phyloP scores from a whole-genome alignment of 1,140 invertebrate genomes.

The Trichogramma pretiosum region DNA sequence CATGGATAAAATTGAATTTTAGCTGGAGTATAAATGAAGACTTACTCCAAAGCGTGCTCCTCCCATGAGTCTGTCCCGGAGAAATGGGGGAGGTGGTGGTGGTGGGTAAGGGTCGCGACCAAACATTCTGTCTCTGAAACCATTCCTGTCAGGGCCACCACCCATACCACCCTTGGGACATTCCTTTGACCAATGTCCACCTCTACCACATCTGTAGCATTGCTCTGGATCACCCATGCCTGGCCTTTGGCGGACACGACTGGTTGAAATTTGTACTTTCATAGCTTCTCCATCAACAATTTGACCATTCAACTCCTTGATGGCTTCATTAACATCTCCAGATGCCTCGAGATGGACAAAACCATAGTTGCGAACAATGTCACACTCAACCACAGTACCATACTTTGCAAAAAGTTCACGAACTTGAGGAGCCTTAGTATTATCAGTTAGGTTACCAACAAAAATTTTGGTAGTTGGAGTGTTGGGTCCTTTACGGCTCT shows the following conservation, averaged over 20 bases:
- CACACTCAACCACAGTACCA: conserved; percentile 81
- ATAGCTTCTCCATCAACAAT: conserved; percentile 78
- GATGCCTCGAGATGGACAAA: conserved; percentile 81
- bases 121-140: conserved; percentile 74
- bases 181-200: conserved; percentile 92
- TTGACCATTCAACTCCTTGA: conserved; percentile 77
- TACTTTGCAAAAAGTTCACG: conserved; percentile 78
- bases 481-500: conserved; percentile 72
- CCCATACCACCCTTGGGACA: conserved; percentile 67
- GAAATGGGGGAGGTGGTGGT: conserved; percentile 74
- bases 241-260: conserved; percentile 80
- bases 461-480: conserved; percentile 83
- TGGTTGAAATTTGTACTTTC: conserved; percentile 84
- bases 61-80: conserved; percentile 77
- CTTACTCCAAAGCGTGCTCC: conserved; percentile 66
- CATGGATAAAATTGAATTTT: no score
- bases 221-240: conserved; percentile 92
- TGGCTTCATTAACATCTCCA: conserved; percentile 74
- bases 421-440: conserved; percentile 78
- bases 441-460: conserved; percentile 82
- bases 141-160: conserved; percentile 59
- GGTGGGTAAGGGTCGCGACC: conserved; percentile 74
- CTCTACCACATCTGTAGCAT: conserved; percentile 86
- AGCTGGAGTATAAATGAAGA: no score
- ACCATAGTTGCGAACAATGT: conserved; percentile 85